A percentile compares a stretch with the other conserved stretches of the same genome.
phyloP scores from a whole-genome alignment of 1,140 invertebrate genomes.

The Drosophila nigrodunni region DNA sequence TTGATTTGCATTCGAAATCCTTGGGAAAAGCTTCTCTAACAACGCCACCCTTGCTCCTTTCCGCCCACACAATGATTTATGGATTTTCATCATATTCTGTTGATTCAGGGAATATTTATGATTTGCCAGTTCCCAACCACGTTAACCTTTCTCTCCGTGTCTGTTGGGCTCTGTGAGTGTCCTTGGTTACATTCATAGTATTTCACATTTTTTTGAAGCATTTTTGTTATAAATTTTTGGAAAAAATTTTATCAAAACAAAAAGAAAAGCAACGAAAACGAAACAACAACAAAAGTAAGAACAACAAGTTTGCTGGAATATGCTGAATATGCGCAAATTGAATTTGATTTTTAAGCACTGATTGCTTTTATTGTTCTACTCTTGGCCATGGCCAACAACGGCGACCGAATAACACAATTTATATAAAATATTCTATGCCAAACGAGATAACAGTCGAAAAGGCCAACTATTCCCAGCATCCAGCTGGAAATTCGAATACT shows the following conservation, averaged over 20 bases:
- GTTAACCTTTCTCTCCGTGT: constrained; percentile 25
- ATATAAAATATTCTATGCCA: constrained; percentile 71
- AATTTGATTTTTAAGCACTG: constrained; percentile 82
- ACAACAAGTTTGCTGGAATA: constrained; percentile 54
- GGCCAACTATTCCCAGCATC: background rate
- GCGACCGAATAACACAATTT: constrained; percentile 49
- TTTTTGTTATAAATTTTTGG: constrained; percentile 68
- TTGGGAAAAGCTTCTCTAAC: constrained; percentile 50
- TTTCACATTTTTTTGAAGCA: constrained; percentile 29
- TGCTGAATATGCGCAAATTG: constrained; percentile 81
- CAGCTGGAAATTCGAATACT: background rate
- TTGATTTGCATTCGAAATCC: constrained; percentile 82
- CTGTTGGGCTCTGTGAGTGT: constrained; percentile 17
- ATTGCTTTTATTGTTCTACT: constrained; percentile 79
- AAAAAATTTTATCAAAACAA: constrained; percentile 50
- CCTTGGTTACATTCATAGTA: constrained; percentile 48
- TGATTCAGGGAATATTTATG: constrained; percentile 84
- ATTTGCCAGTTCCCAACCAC: constrained; percentile 55
- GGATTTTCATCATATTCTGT: constrained; percentile 84
- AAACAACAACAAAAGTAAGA: constrained; percentile 35
- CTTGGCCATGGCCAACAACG: constrained; percentile 19
- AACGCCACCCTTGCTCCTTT: background rate
- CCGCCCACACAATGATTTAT: constrained; percentile 74
- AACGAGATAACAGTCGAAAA: constrained; percentile 42
- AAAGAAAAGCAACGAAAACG: constrained; percentile 36